Percentiles rank a stretch among this genome's conserved stretches.
Evolutionary conservation across 2,797 vertebrate genomes (phyloP).

Genomic region (Sebastes itinus): DNA sequence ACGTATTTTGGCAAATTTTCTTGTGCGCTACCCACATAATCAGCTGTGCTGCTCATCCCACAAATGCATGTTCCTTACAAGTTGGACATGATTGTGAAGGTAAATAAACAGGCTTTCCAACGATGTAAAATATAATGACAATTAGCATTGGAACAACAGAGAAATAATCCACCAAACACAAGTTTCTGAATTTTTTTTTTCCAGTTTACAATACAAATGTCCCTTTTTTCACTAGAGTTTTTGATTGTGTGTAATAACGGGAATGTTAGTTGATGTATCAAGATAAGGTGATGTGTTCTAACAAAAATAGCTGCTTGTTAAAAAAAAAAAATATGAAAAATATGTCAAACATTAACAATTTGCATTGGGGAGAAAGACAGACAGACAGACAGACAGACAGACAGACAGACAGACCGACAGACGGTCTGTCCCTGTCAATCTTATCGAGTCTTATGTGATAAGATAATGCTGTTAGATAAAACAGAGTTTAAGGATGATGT

Average conservation of each 20-base stretch:
- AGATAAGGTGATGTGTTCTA: not conserved
- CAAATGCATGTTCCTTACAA: too few species aligned
- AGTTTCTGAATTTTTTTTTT: too few species aligned
- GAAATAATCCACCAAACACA: too few species aligned
- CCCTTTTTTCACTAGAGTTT: not conserved
- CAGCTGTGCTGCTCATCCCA: too few species aligned
- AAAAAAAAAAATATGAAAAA: not conserved
- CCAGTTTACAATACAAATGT: not conserved
- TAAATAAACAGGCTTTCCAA: too few species aligned
- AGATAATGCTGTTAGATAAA: not conserved
- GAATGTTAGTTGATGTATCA: not conserved
- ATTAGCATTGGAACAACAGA: too few species aligned
- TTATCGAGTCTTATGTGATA: not conserved
- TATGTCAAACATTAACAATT: not conserved
- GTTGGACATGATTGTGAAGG: too few species aligned
- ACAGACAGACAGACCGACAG: not conserved
- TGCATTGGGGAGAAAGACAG: not conserved
- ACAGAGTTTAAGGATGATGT: not conserved
- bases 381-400: not conserved
- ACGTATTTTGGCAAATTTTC: too few species aligned
- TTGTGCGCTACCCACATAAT: too few species aligned
- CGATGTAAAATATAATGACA: too few species aligned
- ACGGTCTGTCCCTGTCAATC: too few species aligned
- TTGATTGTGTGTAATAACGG: not conserved
- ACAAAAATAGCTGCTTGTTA: not conserved